Evolutionary conservation across 2,797 vertebrate species (phyloP).

Genomic region (Myripristis murdjan): DNA sequence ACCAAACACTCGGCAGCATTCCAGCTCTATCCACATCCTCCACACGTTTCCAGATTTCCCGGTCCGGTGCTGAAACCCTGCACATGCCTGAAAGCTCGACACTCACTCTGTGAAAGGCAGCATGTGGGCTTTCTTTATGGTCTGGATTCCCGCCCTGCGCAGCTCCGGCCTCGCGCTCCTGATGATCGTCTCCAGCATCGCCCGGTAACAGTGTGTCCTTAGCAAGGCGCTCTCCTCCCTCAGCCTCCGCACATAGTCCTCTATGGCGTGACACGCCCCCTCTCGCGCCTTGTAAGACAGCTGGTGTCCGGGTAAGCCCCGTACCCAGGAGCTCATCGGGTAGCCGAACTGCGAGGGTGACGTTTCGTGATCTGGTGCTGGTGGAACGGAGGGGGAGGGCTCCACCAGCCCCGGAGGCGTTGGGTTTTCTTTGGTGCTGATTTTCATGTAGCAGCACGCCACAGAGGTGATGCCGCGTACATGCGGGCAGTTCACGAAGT

Average conservation of each 20-base stretch:
- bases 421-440: constrained; percentile 85
- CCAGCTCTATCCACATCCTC: too few relatives aligned
- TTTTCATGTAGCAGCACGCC: constrained; percentile 97
- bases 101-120: constrained; percentile 90
- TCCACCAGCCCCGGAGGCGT: constrained; percentile 70
- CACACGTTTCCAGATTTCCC: too few relatives aligned
- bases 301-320: constrained; percentile 81
- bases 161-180: constrained; percentile 79
- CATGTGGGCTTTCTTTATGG: constrained; percentile 87
- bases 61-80: too few relatives aligned
- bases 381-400: constrained; percentile 7
- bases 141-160: constrained; percentile 89
- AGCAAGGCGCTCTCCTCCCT: constrained; percentile 74
- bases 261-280: constrained; percentile 92
- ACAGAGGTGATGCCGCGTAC: constrained; percentile 90
- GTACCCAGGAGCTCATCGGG: constrained; percentile 91
- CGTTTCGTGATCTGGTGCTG: neutral
- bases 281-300: constrained; percentile 94
- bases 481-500: constrained; percentile 87
- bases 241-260: constrained; percentile 88
- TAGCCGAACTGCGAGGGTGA: constrained; percentile 79
- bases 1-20: too few relatives aligned
- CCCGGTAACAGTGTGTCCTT: constrained; percentile 91
- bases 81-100: neutral
- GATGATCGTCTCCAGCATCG: constrained; percentile 90